Base-by-base conservation (phyloP, 92 coral and sea anemone genomes). In the Porites rus region DNA sequence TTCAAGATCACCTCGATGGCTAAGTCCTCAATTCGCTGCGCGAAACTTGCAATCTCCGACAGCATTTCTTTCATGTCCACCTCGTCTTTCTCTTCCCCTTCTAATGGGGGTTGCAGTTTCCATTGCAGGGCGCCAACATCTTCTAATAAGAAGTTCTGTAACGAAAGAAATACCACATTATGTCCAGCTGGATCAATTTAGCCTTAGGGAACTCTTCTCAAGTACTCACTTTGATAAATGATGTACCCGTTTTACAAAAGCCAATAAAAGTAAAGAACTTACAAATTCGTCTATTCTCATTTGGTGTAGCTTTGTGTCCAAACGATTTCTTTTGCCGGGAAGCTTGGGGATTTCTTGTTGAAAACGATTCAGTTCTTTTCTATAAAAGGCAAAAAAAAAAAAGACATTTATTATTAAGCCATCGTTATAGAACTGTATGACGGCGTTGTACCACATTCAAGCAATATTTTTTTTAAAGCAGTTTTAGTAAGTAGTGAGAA, bases 261-360 rank as follows among this genome's bases (percentile, higher is more conserved):
- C n/a, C 8, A 62, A 2, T 62, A 20, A 69, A 46, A 4, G 5
- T 31, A 31, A 6, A 18, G 0, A 14, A 76, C 92, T 54, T 90
- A 94, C 98, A 85, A 94, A 91, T 86, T 94, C 98, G 19, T 90
- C 93, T 1, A 86, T 75, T 74, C 98, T 92, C 85, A 94, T 77
- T 24, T 84, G 76, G 52, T 92, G 82, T 7, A 87, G 86, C 77
- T 86, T 89, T 87, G 70, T 81, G 43, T 94, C 98, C 28, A 94
- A 80, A 22, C 88, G 89, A 76, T 94, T 94, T 77, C 93, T 90
- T 68, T 85, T 87, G 9, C 98, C 98, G 64, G 90, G 72, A 17
- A 92, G 91, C 24, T 89, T 89, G 19, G 91, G 92, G 38, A 92
- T 92, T 56, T 92, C 95, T 69, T 81, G 84, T 25, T 85, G 72